phyloP scores from a whole-genome alignment of 92 coral and sea anemone genomes.

The Actinostola sp. region DNA sequence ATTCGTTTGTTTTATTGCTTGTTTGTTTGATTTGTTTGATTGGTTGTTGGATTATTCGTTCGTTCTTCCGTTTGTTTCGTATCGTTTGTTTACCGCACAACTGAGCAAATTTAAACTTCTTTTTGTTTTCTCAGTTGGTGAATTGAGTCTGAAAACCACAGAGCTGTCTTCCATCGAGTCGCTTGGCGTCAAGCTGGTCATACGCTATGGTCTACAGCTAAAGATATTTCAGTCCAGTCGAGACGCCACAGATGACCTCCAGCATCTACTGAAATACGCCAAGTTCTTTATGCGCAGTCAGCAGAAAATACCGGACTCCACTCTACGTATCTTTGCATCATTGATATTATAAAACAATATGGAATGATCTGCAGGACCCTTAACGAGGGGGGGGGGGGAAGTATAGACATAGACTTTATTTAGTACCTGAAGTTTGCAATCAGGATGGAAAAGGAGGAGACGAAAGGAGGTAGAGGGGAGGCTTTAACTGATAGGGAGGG shows the following conservation, averaged over 20 bases:
- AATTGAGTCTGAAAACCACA: slow-evolving; percentile 87
- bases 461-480: no score
- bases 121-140: slow-evolving; percentile 69
- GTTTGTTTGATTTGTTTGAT: not conserved
- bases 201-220: slow-evolving; percentile 91
- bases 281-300: slow-evolving; percentile 96
- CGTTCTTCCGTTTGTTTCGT: not conserved
- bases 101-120: not conserved
- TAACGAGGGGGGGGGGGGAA: not conserved
- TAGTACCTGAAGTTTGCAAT: no score
- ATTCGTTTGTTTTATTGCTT: not conserved
- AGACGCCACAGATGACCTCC: slow-evolving; percentile 82
- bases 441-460: no score
- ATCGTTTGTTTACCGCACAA: not conserved
- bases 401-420: no score
- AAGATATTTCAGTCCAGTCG: slow-evolving; percentile 83
- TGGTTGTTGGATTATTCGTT: not conserved
- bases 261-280: slow-evolving; percentile 84
- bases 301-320: slow-evolving; percentile 77
- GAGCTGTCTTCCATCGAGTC: slow-evolving; percentile 82
- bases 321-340: slow-evolving; percentile 84
- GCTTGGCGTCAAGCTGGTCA: slow-evolving; percentile 88
- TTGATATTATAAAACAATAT: no score
- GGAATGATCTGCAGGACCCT: no score
- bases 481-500: no score